These are phyloP conservation scores for Elegia similella DNA, from an alignment of 2,888 invertebrate genomes.

Conservation along the genomic window DNA sequence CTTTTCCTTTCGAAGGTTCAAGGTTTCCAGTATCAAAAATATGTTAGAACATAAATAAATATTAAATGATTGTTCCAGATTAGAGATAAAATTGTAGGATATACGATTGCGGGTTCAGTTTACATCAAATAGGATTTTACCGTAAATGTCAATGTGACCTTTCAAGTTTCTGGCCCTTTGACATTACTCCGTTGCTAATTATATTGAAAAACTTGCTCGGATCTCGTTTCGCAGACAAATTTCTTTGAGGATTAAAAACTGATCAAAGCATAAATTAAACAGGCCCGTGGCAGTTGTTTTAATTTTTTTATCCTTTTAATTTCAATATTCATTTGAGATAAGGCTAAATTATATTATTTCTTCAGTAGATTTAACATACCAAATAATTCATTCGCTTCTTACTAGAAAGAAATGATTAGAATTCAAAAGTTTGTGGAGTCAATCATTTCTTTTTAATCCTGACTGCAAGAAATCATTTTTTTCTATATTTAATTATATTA, in stretches of 20 bases:
- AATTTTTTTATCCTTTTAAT: background rate
- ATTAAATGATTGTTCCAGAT: too few species aligned
- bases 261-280: background rate
- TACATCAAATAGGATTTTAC: constrained; percentile 20
- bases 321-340: background rate
- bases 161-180: constrained; percentile 22
- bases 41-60: too few species aligned
- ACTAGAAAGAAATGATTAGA: too few species aligned
- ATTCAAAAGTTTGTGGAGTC: too few species aligned
- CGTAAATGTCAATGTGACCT: constrained; percentile 34
- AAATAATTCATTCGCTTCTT: too few species aligned
- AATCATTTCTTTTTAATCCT: too few species aligned
- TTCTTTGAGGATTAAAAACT: background rate
- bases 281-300: background rate
- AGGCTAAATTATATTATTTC: too few species aligned
- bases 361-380: too few species aligned
- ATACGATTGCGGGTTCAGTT: constrained; percentile 22
- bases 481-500: too few species aligned
- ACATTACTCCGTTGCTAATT: constrained; percentile 11
- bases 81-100: background rate
- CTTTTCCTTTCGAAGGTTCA: too few species aligned
- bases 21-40: too few species aligned
- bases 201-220: background rate
- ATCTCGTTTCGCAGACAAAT: background rate
- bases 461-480: too few species aligned